Conservation (phyloP, 1,140 invertebrate species). For the Plodia interpunctella region DNA sequence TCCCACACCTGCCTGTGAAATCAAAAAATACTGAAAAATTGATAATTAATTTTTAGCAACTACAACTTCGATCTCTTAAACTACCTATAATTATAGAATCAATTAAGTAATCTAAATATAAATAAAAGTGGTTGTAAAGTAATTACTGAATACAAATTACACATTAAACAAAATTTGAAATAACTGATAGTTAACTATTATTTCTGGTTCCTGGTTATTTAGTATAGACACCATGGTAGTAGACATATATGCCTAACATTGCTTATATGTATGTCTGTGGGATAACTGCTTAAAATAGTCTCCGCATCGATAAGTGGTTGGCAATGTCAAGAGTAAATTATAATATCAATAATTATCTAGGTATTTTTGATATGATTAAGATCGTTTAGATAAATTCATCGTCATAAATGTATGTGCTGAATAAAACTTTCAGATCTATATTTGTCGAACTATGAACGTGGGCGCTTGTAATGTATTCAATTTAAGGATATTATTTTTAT, state of each 20-base stretch:
- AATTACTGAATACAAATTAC: not conserved
- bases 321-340: too few relatives aligned
- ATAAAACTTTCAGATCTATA: not conserved
- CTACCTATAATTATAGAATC: slow-evolving; percentile 11
- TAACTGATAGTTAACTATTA: too few relatives aligned
- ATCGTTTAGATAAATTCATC: not conserved
- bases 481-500: not conserved
- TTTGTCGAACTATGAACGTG: not conserved
- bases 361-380: not conserved
- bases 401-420: not conserved
- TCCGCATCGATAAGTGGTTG: too few relatives aligned
- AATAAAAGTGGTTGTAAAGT: not conserved
- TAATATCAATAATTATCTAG: not conserved
- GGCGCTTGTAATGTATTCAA: not conserved
- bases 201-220: too few relatives aligned
- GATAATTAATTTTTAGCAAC: slow-evolving; percentile 32
- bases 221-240: too few relatives aligned
- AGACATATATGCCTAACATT: too few relatives aligned
- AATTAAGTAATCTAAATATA: slow-evolving; percentile 3
- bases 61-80: slow-evolving; percentile 30
- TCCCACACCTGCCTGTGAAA: slow-evolving; percentile 53
- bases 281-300: too few relatives aligned
- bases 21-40: slow-evolving; percentile 52
- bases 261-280: too few relatives aligned
- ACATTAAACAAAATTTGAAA: too few relatives aligned